phyloP scores from a whole-genome alignment of 2,113 vertebrate genomes.

The Muntiacus reevesi region DNA sequence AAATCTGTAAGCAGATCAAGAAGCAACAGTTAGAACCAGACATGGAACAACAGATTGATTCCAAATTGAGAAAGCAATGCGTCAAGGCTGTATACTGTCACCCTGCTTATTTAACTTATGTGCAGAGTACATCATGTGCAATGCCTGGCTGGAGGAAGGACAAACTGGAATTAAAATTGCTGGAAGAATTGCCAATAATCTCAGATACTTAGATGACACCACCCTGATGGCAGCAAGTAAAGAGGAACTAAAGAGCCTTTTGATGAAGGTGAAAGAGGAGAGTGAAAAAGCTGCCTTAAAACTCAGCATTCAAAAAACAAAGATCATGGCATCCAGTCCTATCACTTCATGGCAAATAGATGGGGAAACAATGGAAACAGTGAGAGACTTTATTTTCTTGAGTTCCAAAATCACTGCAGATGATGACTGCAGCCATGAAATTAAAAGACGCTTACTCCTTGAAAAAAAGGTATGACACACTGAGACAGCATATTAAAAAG shows the following conservation, averaged over 20 bases:
- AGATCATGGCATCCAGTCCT: neutral
- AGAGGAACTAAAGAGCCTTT: neutral
- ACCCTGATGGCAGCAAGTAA: neutral
- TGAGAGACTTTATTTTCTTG: neutral
- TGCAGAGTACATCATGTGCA: neutral
- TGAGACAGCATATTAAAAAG: neutral
- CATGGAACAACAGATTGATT: neutral
- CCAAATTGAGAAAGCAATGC: neutral
- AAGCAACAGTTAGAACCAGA: neutral
- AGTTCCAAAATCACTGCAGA: neutral
- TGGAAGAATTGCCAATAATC: neutral
- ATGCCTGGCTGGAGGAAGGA: neutral
- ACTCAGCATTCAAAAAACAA: neutral
- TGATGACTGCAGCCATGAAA: neutral
- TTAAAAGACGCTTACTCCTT: neutral
- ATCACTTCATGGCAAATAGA: neutral
- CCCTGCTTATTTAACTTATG: neutral
- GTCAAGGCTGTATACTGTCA: neutral
- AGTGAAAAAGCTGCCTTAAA: neutral
- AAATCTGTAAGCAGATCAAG: neutral
- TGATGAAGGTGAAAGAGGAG: neutral
- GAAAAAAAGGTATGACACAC: neutral
- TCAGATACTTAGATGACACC: neutral
- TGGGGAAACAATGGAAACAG: neutral
- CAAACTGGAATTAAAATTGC: neutral